Evolutionary conservation across 1,140 invertebrate species (phyloP).

Genomic region (Ostrea edulis): DNA sequence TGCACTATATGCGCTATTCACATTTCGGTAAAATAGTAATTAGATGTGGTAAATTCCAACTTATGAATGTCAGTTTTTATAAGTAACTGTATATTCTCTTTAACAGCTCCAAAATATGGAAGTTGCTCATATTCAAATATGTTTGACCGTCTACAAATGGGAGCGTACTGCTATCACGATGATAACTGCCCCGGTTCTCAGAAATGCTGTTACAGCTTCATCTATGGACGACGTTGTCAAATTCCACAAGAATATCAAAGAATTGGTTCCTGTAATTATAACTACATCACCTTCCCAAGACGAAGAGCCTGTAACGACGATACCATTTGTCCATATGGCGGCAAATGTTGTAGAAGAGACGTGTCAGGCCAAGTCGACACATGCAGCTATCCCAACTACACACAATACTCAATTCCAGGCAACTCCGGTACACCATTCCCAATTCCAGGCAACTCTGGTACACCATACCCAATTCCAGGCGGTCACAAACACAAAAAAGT

Average conservation of each 20-base stretch:
- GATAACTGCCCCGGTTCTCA: not conserved
- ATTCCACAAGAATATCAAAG: not conserved
- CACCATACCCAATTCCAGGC: too few species aligned
- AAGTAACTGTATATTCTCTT: too few species aligned
- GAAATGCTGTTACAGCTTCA: not conserved
- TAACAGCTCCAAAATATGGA: not conserved
- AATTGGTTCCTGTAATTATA: not conserved
- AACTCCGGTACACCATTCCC: too few species aligned
- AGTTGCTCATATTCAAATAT: not conserved
- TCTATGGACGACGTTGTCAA: not conserved
- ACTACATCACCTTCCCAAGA: not conserved
- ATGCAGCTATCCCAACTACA: not conserved
- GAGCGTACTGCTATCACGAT: not conserved
- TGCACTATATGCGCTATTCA: too few species aligned
- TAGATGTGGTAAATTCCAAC: too few species aligned
- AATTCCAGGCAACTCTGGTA: too few species aligned
- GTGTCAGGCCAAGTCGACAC: not conserved
- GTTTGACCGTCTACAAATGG: not conserved
- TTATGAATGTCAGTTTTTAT: too few species aligned
- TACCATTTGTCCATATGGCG: not conserved
- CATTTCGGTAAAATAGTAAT: too few species aligned
- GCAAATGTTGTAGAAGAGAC: not conserved
- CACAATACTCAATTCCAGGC: too few species aligned
- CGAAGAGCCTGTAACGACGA: not conserved
- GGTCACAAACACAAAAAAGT: not conserved